Base-by-base conservation (phyloP, 2,888 invertebrate genomes). In the Machimus atricapillus region DNA sequence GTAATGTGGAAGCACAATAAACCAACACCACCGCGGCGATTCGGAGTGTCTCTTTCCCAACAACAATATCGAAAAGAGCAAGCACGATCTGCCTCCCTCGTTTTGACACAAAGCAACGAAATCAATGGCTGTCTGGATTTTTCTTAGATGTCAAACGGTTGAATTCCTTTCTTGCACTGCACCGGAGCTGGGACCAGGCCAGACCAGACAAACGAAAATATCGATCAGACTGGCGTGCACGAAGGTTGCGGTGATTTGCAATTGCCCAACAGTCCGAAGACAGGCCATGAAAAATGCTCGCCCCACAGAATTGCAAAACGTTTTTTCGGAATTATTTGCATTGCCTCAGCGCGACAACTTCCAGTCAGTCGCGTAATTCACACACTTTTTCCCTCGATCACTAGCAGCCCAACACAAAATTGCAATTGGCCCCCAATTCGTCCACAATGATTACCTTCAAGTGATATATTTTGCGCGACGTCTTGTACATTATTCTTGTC, bases 391-490 rank as follows among this genome's bases (percentile, higher is more conserved):
- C 56, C 58, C 34, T n/a, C 23, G n/a, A 79, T 16, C 23, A 52
- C 52, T 16, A 56, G 6, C 5, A 27, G 52, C 5, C 27, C 46
- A 16, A 7, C 14, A 31, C 31, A 52, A 14, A 79, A 79, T 14
- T 79, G 2, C 14, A 1, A 79, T 12, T n/a, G 1, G 27, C n/a
- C 4, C 31, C 9, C 23, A 1, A 23, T 2, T 27, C n/a, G 66
- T n/a, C 19, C 1, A 40, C 58, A 56, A n/a, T 40, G 23, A 58
- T 88, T 88, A 88, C 88, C 88, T 88, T 88, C 85, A 87, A 85
- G 40, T 86, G 58, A 82, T 87, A 88, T 86, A 83, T 9, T 85
- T 86, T 87, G 83, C 86, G 82, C 88, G 83, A 86, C 27, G 77
- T 76, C 66, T 78, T 86, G 74, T 83, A 86, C 87, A 87, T 88